Percentiles rank a stretch among this genome's conserved stretches.
Conservation (phyloP, 2,888 invertebrate species). For the Crepidodera aurea region DNA sequence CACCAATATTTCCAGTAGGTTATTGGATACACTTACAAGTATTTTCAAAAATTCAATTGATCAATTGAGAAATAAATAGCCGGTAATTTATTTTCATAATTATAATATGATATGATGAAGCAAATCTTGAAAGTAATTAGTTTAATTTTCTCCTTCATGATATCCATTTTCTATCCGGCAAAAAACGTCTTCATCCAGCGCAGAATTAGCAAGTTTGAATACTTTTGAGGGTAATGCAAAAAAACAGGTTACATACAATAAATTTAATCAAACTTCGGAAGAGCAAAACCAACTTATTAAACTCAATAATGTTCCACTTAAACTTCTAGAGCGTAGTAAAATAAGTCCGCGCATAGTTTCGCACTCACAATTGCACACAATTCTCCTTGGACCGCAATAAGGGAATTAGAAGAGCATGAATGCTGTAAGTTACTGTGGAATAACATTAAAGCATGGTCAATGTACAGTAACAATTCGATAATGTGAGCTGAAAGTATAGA, state of each 20-base stretch:
- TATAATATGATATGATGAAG: no score
- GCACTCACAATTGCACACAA: constrained; percentile 17
- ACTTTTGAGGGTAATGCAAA: background rate
- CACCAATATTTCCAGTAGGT: no score
- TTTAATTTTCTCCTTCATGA: no score
- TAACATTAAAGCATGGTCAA: constrained; percentile 1
- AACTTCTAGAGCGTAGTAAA: constrained; percentile 18
- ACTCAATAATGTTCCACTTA: constrained; percentile 27
- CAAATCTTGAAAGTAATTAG: no score
- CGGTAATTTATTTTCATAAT: no score
- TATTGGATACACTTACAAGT: no score
- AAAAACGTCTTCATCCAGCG: no score
- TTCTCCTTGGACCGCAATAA: constrained; percentile 21
- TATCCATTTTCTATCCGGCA: no score
- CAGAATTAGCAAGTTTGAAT: background rate
- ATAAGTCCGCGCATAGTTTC: constrained; percentile 28
- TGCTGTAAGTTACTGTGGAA: constrained; percentile 10
- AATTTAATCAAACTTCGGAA: constrained; percentile 11
- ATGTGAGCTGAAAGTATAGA: background rate
- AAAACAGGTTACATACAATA: constrained; percentile 11
- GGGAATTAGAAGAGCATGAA: constrained; percentile 20
- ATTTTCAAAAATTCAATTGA: no score
- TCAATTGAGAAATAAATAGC: no score
- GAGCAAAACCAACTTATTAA: constrained; percentile 24
- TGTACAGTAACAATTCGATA: constrained; percentile 11